Evolutionary conservation across 1,140 invertebrate species (phyloP).

Genomic region (Drosophila parvula): DNA sequence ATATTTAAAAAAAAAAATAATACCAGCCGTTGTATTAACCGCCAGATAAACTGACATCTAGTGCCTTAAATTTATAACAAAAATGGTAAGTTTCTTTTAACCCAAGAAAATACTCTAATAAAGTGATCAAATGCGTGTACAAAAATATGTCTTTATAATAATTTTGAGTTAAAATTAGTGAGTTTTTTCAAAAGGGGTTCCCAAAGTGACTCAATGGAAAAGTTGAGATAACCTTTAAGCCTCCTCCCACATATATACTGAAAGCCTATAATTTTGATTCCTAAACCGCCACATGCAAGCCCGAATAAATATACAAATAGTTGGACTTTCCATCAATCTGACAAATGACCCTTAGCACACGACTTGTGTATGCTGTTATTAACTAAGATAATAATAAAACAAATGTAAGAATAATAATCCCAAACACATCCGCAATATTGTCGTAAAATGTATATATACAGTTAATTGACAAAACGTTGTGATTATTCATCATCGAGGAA

Average conservation of each 20-base stretch:
- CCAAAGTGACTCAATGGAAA: conserved; percentile 28
- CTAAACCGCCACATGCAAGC: conserved; percentile 30
- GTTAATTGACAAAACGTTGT: conserved; percentile 5
- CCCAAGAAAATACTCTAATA: neutral
- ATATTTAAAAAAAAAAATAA: conserved; percentile 1
- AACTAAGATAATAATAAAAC: conserved; percentile 8
- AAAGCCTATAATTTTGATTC: conserved; percentile 32
- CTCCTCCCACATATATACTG: conserved; percentile 2
- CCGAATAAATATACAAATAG: conserved; percentile 22
- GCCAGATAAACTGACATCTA: conserved; percentile 8
- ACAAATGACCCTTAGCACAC: conserved; percentile 46
- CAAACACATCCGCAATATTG: conserved; percentile 14
- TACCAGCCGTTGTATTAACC: conserved; percentile 12
- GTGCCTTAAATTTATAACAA: conserved; percentile 23
- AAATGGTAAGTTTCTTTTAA: conserved; percentile 60
- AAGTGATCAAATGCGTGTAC: neutral
- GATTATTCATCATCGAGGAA: conserved; percentile 39
- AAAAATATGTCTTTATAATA: neutral
- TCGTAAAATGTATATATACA: conserved; percentile 11
- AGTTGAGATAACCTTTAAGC: conserved; percentile 1
- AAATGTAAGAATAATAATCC: conserved; percentile 3
- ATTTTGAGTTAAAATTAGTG: neutral
- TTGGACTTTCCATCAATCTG: conserved; percentile 40
- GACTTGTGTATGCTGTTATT: conserved; percentile 32
- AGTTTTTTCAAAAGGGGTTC: neutral